Evolutionary conservation across 2,888 invertebrate species (phyloP).

Genomic region (Griposia aprilina): DNA sequence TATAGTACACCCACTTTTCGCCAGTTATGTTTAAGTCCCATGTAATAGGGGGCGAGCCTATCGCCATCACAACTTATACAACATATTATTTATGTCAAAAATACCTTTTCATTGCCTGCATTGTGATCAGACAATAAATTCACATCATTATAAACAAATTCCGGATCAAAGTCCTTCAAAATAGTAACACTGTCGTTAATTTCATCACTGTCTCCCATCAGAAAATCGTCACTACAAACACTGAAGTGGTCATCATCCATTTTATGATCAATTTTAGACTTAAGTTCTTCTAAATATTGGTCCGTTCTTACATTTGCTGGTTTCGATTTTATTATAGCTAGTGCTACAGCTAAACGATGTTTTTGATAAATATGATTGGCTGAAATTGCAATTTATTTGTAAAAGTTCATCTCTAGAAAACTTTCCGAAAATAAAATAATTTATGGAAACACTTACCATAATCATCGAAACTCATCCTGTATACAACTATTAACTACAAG

Average conservation of each 20-base stretch:
- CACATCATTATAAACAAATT: slow-evolving; percentile 11
- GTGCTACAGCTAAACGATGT: slow-evolving; percentile 74
- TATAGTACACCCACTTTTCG: too few species aligned
- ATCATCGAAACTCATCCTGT: slow-evolving; percentile 77
- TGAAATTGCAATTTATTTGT: slow-evolving; percentile 65
- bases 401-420: neutral
- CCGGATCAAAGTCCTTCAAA: slow-evolving; percentile 47
- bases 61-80: neutral
- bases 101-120: slow-evolving; percentile 23
- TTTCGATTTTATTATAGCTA: slow-evolving; percentile 77
- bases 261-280: slow-evolving; percentile 67
- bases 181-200: slow-evolving; percentile 53
- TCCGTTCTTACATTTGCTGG: slow-evolving; percentile 71
- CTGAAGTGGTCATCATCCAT: slow-evolving; percentile 71
- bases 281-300: slow-evolving; percentile 72
- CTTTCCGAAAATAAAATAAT: neutral
- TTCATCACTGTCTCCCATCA: slow-evolving; percentile 64
- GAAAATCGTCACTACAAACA: slow-evolving; percentile 78
- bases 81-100: neutral
- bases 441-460: slow-evolving; percentile 74
- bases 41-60: too few species aligned
- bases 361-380: slow-evolving; percentile 77
- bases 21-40: too few species aligned
- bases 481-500: slow-evolving; percentile 17
- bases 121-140: slow-evolving; percentile 1